A percentile compares a stretch with the other conserved stretches of the same genome.
Evolutionary conservation across 2,797 vertebrate genomes (phyloP).

Genomic region (Silurus lanzhouensis): DNA sequence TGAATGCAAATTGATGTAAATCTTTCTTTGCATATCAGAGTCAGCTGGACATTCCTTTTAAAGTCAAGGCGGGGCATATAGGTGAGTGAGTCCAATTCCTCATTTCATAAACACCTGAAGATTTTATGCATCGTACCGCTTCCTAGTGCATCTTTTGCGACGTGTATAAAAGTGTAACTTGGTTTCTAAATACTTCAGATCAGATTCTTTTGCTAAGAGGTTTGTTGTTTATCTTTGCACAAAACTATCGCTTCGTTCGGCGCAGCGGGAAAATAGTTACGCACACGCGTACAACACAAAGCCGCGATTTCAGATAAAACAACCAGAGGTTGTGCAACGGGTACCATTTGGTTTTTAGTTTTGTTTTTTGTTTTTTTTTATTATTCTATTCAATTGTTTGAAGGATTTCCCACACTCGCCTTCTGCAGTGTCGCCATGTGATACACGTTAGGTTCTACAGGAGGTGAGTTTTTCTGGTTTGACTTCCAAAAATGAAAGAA

Average conservation of each 20-base stretch:
- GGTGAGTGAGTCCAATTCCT: slow-evolving; percentile 80
- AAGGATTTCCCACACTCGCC: not conserved
- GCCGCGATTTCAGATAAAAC: not conserved
- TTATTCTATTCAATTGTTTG: not conserved
- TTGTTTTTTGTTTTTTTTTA: no score
- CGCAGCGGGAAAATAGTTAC: no score
- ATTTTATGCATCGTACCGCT: not conserved
- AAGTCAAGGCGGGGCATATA: slow-evolving; percentile 95
- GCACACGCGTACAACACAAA: not conserved
- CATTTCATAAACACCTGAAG: not conserved
- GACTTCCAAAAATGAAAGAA: not conserved
- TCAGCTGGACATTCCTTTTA: slow-evolving; percentile 96
- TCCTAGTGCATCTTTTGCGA: not conserved
- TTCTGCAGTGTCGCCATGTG: not conserved
- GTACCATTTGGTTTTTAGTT: not conserved
- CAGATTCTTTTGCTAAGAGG: no score
- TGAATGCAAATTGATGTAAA: slow-evolving; percentile 18
- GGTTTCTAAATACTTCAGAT: not conserved
- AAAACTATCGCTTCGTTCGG: no score
- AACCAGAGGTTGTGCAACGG: no score
- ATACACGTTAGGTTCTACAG: no score
- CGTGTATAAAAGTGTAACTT: not conserved
- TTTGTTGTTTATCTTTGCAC: not conserved
- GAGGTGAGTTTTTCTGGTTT: not conserved
- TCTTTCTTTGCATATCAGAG: slow-evolving; percentile 75